Base-by-base conservation (phyloP, 2,113 vertebrate species). In the Heterotilapia buettikoferi region DNA sequence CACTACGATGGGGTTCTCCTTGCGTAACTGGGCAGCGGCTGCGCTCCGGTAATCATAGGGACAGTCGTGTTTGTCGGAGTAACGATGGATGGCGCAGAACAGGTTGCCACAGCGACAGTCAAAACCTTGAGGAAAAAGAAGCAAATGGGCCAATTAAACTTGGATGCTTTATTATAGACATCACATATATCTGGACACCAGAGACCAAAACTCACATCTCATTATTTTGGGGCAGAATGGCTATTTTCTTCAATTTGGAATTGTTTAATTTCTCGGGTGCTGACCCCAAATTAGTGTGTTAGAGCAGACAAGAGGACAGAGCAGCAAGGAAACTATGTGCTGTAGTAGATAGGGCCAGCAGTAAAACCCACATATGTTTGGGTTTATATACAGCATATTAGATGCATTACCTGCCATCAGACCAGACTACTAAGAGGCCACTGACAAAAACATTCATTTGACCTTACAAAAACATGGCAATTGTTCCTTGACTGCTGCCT, bases 31-130 rank as follows among this genome's bases (percentile, higher is more conserved):
- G 92, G 97, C 97, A 0, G 97, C 97, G 0, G 97, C 97, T 38
- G 97, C 97, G 33, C 97, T 97, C 95, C 97, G 97, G 96, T 98
- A 98, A 94, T 98, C 97, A 2, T 97, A 98, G 92, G 97, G 97
- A 93, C 97, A 98, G 95, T 96, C 96, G 84, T 98, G 97, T 96
- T 98, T 97, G 96, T 98, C 97, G 0, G 97, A 98, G 91, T 98
- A 98, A 84, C 97, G 97, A 93, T 98, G 97, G 38, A 98, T 95
- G 90, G 97, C 97, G 92, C 97, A 98, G 96, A 98, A 98, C 86
- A 98, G 96, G 95, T 98, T 97, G 84, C 97, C 97, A 2, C 97
- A 98, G 96, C 97, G 97, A 92, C 97, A 98, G 96, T 98, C 97
- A 2, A 98, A 98, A 90, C 97, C 97, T 98, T 83, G 24, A 86